Evolutionary conservation across 1,140 invertebrate species (phyloP).

Genomic region (Olivierus martensii): DNA sequence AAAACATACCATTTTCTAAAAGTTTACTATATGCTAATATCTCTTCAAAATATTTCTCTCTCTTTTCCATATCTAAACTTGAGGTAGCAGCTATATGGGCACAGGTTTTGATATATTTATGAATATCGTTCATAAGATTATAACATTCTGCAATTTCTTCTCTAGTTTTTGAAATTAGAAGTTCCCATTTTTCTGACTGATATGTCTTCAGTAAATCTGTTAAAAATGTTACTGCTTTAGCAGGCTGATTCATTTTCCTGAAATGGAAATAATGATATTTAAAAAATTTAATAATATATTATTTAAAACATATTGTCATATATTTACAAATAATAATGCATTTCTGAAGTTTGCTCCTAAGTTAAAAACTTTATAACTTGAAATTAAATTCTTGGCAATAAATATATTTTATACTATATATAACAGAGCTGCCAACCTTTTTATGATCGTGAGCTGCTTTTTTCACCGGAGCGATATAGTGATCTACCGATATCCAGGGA

Average conservation of each 20-base stretch:
- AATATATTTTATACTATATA: too few relatives aligned
- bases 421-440: too few relatives aligned
- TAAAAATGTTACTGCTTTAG: conserved; percentile 77
- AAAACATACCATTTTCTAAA: conserved; percentile 11
- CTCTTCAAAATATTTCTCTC: conserved; percentile 32
- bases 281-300: too few relatives aligned
- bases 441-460: too few relatives aligned
- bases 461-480: too few relatives aligned
- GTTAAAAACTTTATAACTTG: too few relatives aligned
- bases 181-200: conserved; percentile 68
- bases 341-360: too few relatives aligned
- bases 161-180: conserved; percentile 62
- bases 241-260: conserved; percentile 59
- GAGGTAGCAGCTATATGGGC: conserved; percentile 56
- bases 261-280: not conserved
- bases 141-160: conserved; percentile 75
- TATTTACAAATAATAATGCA: too few relatives aligned
- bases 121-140: conserved; percentile 54
- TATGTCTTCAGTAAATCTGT: conserved; percentile 73
- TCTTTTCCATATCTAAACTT: conserved; percentile 37
- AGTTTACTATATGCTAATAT: conserved; percentile 24
- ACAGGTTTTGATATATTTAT: conserved; percentile 42
- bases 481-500: too few relatives aligned
- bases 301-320: too few relatives aligned
- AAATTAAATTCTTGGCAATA: too few relatives aligned